Evolutionary conservation across 2,797 vertebrate genomes (phyloP).

Genomic region (Loriculus beryllinus): DNA sequence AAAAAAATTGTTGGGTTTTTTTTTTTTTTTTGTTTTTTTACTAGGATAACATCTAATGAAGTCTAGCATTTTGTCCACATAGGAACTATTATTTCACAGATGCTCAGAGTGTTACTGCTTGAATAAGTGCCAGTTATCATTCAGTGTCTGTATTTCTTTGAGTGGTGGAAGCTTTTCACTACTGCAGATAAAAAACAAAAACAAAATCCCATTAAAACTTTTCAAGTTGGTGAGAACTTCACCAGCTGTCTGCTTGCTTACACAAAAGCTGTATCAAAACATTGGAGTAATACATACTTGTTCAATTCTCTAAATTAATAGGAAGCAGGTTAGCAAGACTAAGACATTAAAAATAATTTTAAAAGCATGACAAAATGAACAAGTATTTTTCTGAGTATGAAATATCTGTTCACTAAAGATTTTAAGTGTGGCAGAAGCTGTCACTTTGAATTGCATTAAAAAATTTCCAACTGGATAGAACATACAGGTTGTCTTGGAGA

Average conservation of each 20-base stretch:
- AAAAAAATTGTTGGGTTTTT: not conserved
- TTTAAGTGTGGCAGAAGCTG: not conserved
- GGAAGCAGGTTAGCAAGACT: not conserved
- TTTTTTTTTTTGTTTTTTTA: not conserved
- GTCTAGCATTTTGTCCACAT: not conserved
- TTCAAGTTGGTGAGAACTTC: not conserved
- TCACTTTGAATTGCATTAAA: not conserved
- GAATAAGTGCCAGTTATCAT: not conserved
- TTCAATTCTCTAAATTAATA: not conserved
- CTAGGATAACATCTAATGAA: not conserved
- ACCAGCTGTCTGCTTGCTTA: not conserved
- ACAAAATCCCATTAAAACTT: not conserved
- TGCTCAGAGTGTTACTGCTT: not conserved
- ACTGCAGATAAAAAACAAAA: not conserved
- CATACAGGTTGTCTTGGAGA: not conserved
- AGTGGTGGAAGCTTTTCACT: not conserved
- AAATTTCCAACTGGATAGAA: not conserved
- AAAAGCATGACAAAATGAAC: not conserved
- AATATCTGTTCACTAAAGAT: not conserved
- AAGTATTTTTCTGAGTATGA: not conserved
- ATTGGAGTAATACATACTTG: not conserved
- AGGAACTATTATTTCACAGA: not conserved
- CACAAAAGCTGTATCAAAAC: not conserved
- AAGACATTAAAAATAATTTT: not conserved
- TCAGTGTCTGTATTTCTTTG: not conserved